Evolutionary conservation across 2,113 vertebrate genomes (phyloP), one percentile per base, ranked within the genome.

Genomic region (Conger conger): DNA sequence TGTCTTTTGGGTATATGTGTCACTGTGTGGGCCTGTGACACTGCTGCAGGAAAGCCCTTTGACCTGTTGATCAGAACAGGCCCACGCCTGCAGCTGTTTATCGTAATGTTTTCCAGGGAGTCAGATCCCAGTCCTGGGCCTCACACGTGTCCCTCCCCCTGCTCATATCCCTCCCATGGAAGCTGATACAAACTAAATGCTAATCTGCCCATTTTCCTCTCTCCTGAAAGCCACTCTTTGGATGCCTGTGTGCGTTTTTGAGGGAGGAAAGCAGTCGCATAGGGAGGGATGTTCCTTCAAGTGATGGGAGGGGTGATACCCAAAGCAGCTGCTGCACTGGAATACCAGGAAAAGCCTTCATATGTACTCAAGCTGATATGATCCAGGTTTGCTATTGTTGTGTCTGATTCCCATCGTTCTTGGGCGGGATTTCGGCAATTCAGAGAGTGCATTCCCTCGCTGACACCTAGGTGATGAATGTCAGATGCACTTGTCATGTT

Each of bases 401-500:
- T 60, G 40, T 33, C 20, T 7, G 30, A 23, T 84, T 80, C 18
- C 23, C 76, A 84, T 57, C 16, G 16, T 23, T 33, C 78, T 40
- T 50, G 68, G 16, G 40, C 27, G 33, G 79, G 40, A 79, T 50
- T 20, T 9, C 37, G 4, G 8, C 36, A 2, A 16, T 80, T 68
- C 57, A 3, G 53, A 76, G 79, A 63, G 77, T 36, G 53, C 16
- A 38, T 45, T 30, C 37, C 37, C 27, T 80, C 45, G 38, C 57
- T 45, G 60, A 79, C 81, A 50, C 86, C 77, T 18, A 60, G 42
- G 42, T 87, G 85, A 81, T 18, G 83, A 86, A 87, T 88, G 83
- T 87, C 83, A 87, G 83, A 85, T 45, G 27, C 81, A 82, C 84
- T 78, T 68, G 79, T 81, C 81, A 83, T 45, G 86, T 86, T 85